phyloP scores from a whole-genome alignment of 2,797 vertebrate species.

The Lithobates sylvaticus region DNA sequence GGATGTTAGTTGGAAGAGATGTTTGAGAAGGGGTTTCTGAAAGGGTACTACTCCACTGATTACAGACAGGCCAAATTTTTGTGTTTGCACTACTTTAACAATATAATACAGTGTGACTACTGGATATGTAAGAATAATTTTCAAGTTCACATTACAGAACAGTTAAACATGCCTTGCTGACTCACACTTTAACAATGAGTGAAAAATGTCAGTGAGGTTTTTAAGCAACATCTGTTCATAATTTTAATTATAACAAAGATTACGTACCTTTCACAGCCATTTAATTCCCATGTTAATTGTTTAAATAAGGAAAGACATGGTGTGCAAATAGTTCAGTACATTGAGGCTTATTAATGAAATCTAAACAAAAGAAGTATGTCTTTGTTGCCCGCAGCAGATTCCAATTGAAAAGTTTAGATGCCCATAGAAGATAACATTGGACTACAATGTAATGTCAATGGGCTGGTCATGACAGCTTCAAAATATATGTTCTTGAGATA shows the following conservation, averaged over 20 bases:
- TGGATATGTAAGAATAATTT: slow-evolving; percentile 16
- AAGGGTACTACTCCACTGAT: neutral
- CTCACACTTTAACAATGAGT: neutral
- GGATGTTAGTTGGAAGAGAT: neutral
- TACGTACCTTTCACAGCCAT: slow-evolving; percentile 2
- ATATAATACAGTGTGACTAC: slow-evolving; percentile 12
- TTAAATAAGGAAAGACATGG: neutral
- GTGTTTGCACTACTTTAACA: slow-evolving; percentile 11
- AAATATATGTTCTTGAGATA: no score
- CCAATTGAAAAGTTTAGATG: no score
- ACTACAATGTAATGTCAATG: no score
- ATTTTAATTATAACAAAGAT: slow-evolving; percentile 12
- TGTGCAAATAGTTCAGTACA: no score
- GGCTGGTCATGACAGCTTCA: no score
- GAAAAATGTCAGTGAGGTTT: slow-evolving; percentile 2
- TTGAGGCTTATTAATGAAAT: no score
- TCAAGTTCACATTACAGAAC: slow-evolving; percentile 18
- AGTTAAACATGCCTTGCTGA: slow-evolving; percentile 4
- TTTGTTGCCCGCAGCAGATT: no score
- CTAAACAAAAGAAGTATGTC: no score
- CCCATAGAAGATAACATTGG: no score
- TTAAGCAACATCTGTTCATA: slow-evolving; percentile 20
- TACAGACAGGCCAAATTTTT: neutral
- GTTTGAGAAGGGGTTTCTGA: neutral
- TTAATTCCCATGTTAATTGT: slow-evolving; percentile 18